Conservation (phyloP, 2,888 invertebrate species). For the Taphrorychus bicolor region DNA sequence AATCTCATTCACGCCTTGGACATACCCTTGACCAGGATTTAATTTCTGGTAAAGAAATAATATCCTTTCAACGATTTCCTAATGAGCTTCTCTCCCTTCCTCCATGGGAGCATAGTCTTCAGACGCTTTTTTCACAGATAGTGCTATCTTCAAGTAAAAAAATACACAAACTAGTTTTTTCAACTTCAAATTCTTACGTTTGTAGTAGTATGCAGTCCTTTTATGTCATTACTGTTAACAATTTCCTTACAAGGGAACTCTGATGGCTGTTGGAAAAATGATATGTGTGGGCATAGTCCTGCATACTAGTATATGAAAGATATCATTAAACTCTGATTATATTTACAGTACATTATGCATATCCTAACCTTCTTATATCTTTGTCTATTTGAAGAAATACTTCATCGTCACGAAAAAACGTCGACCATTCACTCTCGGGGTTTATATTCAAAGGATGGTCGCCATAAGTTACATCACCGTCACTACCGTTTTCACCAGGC, state of each 20-base stretch:
- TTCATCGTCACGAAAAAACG: constrained; percentile 97
- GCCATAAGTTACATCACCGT: constrained; percentile 67
- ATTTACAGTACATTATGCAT: too few species aligned
- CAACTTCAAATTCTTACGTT: too few species aligned
- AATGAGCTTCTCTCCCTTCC: constrained; percentile 94
- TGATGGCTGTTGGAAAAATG: constrained; percentile 96
- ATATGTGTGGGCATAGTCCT: constrained; percentile 90
- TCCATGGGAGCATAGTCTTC: constrained; percentile 85
- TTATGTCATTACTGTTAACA: constrained; percentile 80
- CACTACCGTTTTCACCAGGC: constrained; percentile 70
- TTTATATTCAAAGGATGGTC: constrained; percentile 96
- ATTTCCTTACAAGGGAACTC: constrained; percentile 86
- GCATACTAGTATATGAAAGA: too few species aligned
- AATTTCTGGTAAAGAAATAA: constrained; percentile 97
- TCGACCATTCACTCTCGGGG: constrained; percentile 95
- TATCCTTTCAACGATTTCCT: constrained; percentile 98
- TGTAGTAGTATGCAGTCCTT: constrained; percentile 84
- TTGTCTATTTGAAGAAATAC: constrained; percentile 97
- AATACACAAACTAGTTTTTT: too few species aligned
- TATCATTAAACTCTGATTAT: too few species aligned
- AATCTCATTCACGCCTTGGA: constrained; percentile 99
- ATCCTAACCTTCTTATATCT: constrained; percentile 76
- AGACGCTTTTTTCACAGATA: constrained; percentile 76
- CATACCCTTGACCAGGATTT: constrained; percentile 96
- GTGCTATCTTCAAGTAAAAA: constrained; percentile 71